Evolutionary conservation across 2,113 vertebrate genomes (phyloP).

Genomic region (Sigmodon hispidus): DNA sequence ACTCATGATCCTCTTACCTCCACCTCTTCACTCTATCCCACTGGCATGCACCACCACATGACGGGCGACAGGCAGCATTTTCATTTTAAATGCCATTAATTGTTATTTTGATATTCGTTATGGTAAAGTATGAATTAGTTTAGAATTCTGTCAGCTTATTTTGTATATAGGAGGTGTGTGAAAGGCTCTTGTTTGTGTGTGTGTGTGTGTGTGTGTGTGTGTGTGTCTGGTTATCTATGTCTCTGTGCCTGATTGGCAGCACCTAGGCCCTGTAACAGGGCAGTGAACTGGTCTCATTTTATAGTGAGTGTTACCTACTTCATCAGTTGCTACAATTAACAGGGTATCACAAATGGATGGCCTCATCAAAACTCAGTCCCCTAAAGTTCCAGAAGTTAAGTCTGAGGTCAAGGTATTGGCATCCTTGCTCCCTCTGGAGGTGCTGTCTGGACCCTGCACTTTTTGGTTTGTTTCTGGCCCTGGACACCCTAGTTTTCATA

Average conservation of each 20-base stretch:
- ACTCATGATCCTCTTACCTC: not conserved
- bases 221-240: not conserved
- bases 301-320: not conserved
- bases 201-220: not conserved
- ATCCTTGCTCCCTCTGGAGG: not conserved
- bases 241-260: not conserved
- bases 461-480: not conserved
- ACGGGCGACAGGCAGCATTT: not conserved
- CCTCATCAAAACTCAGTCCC: too few relatives aligned
- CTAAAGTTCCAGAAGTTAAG: not conserved
- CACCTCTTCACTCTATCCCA: not conserved
- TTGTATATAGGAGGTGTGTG: not conserved
- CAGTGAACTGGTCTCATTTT: not conserved
- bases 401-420: not conserved
- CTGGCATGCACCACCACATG: not conserved
- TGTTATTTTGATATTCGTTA: constrained; percentile 42
- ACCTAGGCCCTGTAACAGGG: not conserved
- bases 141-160: not conserved
- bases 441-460: not conserved
- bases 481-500: accelerated
- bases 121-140: not conserved
- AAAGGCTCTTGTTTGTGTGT: too few relatives aligned
- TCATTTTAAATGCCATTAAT: not conserved
- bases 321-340: not conserved
- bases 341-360: not conserved